A percentile compares a stretch with the other conserved stretches of the same genome.
These are phyloP conservation scores for Verasper variegatus DNA, from an alignment of 2,113 vertebrate species.

Conservation along the genomic window DNA sequence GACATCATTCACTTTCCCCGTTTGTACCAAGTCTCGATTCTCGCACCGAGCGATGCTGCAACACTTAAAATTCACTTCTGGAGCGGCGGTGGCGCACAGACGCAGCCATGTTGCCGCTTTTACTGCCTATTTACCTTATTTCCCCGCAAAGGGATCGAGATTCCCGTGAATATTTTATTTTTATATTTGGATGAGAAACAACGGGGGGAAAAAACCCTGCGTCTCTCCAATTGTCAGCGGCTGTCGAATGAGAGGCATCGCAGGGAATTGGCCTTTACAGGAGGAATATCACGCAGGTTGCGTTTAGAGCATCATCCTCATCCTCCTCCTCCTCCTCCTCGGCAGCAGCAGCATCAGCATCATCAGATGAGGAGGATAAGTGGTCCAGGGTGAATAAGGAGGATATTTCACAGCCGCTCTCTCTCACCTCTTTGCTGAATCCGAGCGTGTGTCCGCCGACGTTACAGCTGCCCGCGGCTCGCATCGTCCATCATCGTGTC, in stretches of 20 bases:
- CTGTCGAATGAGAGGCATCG: neutral
- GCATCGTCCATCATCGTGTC: constrained; percentile 49
- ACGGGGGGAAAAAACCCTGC: too few species aligned
- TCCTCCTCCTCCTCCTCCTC: constrained; percentile 49
- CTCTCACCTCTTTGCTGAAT: constrained; percentile 68
- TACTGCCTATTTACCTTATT: constrained; percentile 67
- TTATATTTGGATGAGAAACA: neutral
- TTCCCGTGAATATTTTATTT: too few species aligned
- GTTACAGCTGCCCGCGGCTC: constrained; percentile 59
- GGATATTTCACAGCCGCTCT: constrained; percentile 51
- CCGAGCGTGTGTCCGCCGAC: constrained; percentile 51
- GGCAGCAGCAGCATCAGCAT: constrained; percentile 58
- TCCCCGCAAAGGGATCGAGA: constrained; percentile 45
- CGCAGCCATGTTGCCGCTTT: constrained; percentile 65
- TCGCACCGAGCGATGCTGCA: constrained; percentile 10
- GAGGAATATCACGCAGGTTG: constrained; percentile 78
- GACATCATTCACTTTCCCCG: constrained; percentile 61
- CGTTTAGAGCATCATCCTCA: constrained; percentile 74
- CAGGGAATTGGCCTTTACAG: constrained; percentile 64
- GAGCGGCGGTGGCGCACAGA: constrained; percentile 11
- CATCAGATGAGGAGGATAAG: constrained; percentile 68
- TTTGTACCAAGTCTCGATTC: constrained; percentile 5
- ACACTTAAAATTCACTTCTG: constrained; percentile 42
- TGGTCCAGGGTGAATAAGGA: constrained; percentile 56
- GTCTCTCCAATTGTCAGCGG: too few species aligned